Evolutionary conservation across 1,140 invertebrate genomes (phyloP).

Genomic region (Brachionus koreanus): DNA sequence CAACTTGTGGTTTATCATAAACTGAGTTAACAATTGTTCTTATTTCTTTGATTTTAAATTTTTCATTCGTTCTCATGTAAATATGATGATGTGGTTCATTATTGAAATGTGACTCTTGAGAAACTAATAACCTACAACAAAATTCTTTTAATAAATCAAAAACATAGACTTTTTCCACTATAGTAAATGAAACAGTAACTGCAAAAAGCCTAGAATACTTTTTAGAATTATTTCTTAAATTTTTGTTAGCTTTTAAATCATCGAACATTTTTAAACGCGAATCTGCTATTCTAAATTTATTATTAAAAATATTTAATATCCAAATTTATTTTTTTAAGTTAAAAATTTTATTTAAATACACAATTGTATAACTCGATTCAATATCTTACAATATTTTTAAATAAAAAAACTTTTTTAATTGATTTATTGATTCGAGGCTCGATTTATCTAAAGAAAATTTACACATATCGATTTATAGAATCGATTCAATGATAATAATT

Average conservation of each 20-base stretch:
- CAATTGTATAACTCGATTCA: no score
- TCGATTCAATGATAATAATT: no score
- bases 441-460: no score
- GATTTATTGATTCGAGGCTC: no score
- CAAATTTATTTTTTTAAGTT: neutral
- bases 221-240: neutral
- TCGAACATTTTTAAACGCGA: neutral
- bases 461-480: no score
- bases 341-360: no score
- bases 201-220: neutral
- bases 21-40: neutral
- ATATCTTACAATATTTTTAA: no score
- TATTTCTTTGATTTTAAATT: neutral
- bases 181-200: neutral
- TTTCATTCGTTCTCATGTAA: neutral
- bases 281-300: neutral
- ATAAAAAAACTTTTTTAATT: no score
- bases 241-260: neutral
- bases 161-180: neutral
- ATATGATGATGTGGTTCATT: slow-evolving; percentile 14
- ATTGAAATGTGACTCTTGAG: neutral
- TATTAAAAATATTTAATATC: no score
- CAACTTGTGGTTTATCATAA: neutral
- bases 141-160: neutral
- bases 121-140: neutral